These are phyloP conservation scores for Sebastes matsubarae DNA, from an alignment of 2,797 vertebrate genomes.

Conservation along the genomic window DNA sequence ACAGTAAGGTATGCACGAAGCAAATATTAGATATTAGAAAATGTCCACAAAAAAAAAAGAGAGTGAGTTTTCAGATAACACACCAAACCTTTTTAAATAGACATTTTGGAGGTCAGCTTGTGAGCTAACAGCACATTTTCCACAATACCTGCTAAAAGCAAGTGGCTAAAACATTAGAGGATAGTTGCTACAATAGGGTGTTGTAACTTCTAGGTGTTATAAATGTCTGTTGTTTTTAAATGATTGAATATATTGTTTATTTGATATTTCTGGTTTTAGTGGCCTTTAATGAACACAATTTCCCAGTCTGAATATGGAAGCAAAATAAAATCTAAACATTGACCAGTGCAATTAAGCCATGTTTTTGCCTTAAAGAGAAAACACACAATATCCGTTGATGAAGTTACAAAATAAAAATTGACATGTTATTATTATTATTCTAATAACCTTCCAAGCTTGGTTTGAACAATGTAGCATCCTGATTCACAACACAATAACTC, in stretches of 20 bases:
- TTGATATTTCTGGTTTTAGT: not conserved
- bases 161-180: too few relatives aligned
- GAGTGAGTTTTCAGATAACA: too few relatives aligned
- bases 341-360: too few relatives aligned
- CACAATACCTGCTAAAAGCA: too few relatives aligned
- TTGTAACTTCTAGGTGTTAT: too few relatives aligned
- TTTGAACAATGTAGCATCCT: not conserved
- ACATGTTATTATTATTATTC: not conserved
- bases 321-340: too few relatives aligned
- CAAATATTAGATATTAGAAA: not conserved
- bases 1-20: not conserved
- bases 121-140: not conserved
- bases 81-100: not conserved
- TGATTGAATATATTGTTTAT: not conserved
- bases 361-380: too few relatives aligned
- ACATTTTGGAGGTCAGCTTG: not conserved
- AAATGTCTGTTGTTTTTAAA: not conserved
- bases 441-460: not conserved
- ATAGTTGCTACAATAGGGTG: too few relatives aligned
- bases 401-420: too few relatives aligned
- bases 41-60: not conserved
- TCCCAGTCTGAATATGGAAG: too few relatives aligned
- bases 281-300: not conserved
- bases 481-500: not conserved
- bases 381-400: too few relatives aligned